Base-by-base conservation (phyloP, 37 sponge, comb jelly and placozoan genomes). In the Agelas oroides region DNA sequence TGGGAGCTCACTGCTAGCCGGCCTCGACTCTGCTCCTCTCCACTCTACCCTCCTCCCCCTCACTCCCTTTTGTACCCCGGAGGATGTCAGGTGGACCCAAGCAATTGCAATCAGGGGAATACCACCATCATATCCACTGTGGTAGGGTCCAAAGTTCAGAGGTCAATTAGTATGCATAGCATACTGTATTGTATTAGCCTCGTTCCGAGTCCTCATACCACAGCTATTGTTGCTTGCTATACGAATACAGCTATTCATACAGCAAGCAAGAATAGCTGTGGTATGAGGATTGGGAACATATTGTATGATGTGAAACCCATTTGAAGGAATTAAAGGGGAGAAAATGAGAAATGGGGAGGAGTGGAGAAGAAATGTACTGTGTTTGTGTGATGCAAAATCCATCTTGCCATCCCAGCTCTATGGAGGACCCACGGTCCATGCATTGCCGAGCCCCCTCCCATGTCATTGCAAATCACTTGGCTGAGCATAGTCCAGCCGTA, bases 61-160 rank as follows among this genome's bases (percentile, higher is more conserved):
- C 63, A 73, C 87, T 59, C 80, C 90, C 52, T 84, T 79, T 52
- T 78, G 59, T 56, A 30, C 35, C 6, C 55, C 30, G 21, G 68
- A 76, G 30, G 77, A 82, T 23, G 55, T 37, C 31, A 25, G 34
- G 2, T 85, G 86, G 91, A 54, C 70, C 15, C 86, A 79, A 38
- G 74, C 76, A 1, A 54, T 80, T 0, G 30, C 73, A 15, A 28
- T 90, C 17, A 73, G 86, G 32, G 91, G 91, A 53, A 74, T 82
- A 15, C 83, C 83, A 19, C 54, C 83, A n/a, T 59, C 20, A 33
- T 82, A 88, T 53, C 89, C 81, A 15, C 24, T 75, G 11, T 80
- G 75, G 88, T 75, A 33, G 55, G 59, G n/a, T n/a, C 3, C 23
- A 53, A 19, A 34, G 21, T 3, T 19, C 16, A 52, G 5, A 53